A percentile compares a stretch with the other conserved stretches of the same genome.
Conservation (phyloP, 2,888 invertebrate genomes). For the Mesoligia furuncula region DNA sequence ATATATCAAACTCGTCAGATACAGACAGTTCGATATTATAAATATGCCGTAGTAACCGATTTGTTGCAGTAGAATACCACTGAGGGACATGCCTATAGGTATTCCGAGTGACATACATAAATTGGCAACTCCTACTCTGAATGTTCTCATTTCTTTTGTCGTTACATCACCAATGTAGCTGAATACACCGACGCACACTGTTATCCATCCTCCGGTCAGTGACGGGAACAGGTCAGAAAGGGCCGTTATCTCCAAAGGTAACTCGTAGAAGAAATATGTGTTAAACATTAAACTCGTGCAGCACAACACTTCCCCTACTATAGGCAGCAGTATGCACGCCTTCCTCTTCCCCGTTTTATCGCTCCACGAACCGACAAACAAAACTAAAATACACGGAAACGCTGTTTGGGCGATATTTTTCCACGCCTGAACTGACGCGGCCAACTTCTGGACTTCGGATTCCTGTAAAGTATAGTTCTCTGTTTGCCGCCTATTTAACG, state of each 20-base stretch:
- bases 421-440: conserved; percentile 90
- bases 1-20: conserved; percentile 89
- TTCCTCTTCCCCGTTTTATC: conserved; percentile 91
- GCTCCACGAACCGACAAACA: conserved; percentile 92
- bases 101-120: conserved; percentile 91
- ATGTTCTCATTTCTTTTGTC: conserved; percentile 90
- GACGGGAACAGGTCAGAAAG: conserved; percentile 90
- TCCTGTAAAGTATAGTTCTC: conserved; percentile 92
- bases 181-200: conserved; percentile 91
- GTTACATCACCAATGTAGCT: conserved; percentile 92
- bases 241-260: conserved; percentile 90
- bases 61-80: conserved; percentile 88
- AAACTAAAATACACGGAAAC: conserved; percentile 89
- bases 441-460: conserved; percentile 91
- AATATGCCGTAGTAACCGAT: conserved; percentile 89
- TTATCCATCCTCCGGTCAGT: conserved; percentile 90
- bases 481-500: conserved; percentile 93
- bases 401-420: conserved; percentile 90
- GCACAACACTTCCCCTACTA: conserved; percentile 89
- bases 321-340: conserved; percentile 90
- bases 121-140: conserved; percentile 91
- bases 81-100: conserved; percentile 90
- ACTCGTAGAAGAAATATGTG: conserved; percentile 90
- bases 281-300: conserved; percentile 89
- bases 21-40: conserved; percentile 86